phyloP scores from a whole-genome alignment of 2,113 vertebrate species.

The Macaca mulatta region DNA sequence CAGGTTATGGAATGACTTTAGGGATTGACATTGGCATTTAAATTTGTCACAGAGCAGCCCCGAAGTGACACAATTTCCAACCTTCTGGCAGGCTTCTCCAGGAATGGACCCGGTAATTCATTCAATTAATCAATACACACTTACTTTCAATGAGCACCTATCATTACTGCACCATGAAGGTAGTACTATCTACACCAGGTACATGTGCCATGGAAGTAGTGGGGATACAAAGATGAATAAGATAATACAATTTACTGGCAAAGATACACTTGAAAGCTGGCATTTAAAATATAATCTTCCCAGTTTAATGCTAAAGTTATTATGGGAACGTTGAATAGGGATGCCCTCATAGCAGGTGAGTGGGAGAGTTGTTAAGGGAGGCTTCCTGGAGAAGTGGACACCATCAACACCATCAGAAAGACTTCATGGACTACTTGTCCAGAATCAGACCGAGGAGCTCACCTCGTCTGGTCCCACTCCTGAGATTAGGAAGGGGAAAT shows the following conservation, averaged over 20 bases:
- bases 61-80: background rate
- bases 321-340: background rate
- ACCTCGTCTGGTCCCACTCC: background rate
- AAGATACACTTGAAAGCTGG: too few species aligned
- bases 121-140: background rate
- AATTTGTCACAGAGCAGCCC: background rate
- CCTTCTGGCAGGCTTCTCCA: background rate
- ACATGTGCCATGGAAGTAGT: background rate
- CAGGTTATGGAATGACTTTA: background rate
- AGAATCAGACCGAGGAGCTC: background rate
- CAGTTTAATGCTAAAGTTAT: background rate
- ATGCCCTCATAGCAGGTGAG: accelerated
- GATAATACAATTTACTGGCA: too few species aligned
- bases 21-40: background rate
- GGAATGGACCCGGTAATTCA: background rate
- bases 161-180: background rate
- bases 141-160: background rate
- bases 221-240: background rate
- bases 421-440: background rate
- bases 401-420: background rate
- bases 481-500: background rate
- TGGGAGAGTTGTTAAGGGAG: background rate
- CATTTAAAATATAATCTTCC: background rate
- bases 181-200: background rate
- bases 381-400: background rate